Conservation (phyloP, 2,113 vertebrate genomes). For the Sporophila hypoxantha region DNA sequence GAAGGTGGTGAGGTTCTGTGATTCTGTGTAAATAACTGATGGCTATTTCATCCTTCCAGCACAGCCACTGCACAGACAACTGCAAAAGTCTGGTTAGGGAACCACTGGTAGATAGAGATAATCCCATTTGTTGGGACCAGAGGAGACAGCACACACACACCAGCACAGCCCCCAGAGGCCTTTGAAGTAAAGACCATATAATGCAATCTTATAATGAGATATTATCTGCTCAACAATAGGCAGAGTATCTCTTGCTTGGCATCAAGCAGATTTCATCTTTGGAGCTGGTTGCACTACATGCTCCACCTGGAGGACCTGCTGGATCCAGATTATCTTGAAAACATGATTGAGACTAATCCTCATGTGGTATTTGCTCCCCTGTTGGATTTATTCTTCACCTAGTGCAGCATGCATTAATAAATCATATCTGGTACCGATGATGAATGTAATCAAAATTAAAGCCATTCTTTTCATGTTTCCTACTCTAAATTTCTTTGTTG, state of each 20-base stretch:
- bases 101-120: not conserved
- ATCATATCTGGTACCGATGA: not conserved
- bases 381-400: not conserved
- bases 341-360: not conserved
- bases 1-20: not conserved
- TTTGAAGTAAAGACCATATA: not conserved
- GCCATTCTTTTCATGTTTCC: not conserved
- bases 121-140: not conserved
- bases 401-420: not conserved
- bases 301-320: not conserved
- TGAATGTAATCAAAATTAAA: not conserved
- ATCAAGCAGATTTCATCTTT: not conserved
- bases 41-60: not conserved
- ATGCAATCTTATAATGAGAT: not conserved
- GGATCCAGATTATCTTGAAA: not conserved
- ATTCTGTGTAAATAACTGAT: not conserved
- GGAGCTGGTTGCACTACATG: not conserved
- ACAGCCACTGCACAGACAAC: not conserved
- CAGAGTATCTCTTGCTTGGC: not conserved
- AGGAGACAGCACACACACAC: not conserved
- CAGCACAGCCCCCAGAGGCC: not conserved
- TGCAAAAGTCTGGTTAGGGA: not conserved
- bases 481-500: not conserved
- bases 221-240: not conserved
- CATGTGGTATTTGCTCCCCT: not conserved